phyloP scores from a whole-genome alignment of 2,113 vertebrate genomes.

The Rhinogobius similis region DNA sequence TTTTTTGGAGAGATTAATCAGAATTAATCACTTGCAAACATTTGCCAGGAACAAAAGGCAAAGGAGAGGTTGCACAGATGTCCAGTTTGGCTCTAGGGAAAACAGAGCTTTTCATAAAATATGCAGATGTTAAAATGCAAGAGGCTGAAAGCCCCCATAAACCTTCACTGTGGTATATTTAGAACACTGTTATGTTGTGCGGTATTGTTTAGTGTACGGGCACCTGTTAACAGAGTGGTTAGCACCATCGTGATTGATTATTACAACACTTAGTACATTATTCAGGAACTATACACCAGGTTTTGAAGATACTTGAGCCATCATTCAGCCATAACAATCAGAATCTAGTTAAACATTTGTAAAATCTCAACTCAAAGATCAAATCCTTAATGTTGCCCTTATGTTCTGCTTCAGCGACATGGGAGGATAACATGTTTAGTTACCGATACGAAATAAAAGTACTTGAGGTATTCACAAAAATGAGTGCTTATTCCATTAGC shows the following conservation, averaged over 20 bases:
- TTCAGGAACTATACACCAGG: not conserved
- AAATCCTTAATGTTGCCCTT: not conserved
- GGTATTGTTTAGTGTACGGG: not conserved
- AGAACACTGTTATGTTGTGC: not conserved
- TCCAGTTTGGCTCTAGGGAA: slow-evolving; percentile 9
- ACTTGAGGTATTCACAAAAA: not conserved
- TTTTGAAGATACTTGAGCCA: not conserved
- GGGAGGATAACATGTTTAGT: not conserved
- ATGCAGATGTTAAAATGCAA: slow-evolving; percentile 7
- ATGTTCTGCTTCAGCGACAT: not conserved
- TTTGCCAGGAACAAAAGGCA: slow-evolving; percentile 11
- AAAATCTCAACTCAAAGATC: not conserved
- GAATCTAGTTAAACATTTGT: not conserved
- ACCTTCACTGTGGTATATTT: slow-evolving; percentile 11
- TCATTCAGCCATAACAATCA: not conserved
- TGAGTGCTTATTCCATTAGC: not conserved
- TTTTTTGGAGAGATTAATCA: not conserved
- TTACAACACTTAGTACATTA: not conserved
- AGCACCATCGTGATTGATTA: not conserved
- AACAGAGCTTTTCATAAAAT: not conserved
- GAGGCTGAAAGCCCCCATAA: slow-evolving; percentile 22
- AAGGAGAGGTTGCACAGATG: slow-evolving; percentile 14
- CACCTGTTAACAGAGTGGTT: not conserved
- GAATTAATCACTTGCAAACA: slow-evolving; percentile 8
- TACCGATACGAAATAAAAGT: not conserved